Evolutionary conservation across 2,113 vertebrate species (phyloP).

Genomic region (Leucoraja erinaceus): DNA sequence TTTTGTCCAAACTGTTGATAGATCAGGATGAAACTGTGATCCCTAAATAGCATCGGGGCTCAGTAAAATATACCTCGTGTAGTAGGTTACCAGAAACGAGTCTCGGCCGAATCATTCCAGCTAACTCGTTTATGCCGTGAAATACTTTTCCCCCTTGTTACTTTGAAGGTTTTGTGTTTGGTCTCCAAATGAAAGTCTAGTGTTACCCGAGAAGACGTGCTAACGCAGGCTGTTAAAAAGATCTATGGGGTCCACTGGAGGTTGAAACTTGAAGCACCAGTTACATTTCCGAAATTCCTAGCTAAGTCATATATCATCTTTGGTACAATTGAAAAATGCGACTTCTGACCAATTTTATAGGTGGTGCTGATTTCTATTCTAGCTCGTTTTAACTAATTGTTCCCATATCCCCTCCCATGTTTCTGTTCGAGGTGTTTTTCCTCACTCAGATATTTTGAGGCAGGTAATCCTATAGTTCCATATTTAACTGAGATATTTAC

Average conservation of each 20-base stretch:
- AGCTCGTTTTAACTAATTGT: neutral
- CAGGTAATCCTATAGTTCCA: neutral
- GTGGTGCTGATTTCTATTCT: neutral
- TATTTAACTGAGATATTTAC: neutral
- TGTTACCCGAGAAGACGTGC: neutral
- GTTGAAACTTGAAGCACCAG: neutral
- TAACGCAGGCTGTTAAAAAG: neutral
- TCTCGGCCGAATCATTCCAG: neutral
- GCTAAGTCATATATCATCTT: neutral
- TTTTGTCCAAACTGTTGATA: neutral
- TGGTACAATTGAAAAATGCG: neutral
- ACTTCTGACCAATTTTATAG: neutral
- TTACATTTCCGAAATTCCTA: neutral
- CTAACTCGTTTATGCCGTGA: neutral
- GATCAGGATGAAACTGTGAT: neutral
- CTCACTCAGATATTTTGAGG: neutral
- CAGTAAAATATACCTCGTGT: neutral
- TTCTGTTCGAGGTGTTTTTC: neutral
- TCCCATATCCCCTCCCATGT: neutral
- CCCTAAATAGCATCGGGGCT: neutral
- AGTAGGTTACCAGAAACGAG: too few species aligned
- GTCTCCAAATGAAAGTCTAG: neutral
- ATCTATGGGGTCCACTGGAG: neutral
- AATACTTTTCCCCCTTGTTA: neutral
- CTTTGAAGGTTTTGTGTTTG: too few species aligned